Evolutionary conservation across 2,113 vertebrate species (phyloP).

Genomic region (Laterallus jamaicensis): DNA sequence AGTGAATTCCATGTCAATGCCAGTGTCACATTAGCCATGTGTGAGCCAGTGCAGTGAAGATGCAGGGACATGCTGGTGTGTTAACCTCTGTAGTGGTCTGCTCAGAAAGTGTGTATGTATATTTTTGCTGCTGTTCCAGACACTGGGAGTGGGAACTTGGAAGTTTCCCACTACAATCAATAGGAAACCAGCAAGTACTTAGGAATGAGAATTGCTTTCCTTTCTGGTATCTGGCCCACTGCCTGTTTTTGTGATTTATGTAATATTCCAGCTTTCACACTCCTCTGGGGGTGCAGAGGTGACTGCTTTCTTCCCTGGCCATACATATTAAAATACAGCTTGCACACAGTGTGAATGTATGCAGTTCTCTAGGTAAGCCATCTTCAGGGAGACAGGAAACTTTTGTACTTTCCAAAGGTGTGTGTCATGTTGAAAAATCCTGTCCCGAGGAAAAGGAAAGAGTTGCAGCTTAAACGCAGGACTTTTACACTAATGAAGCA

Average conservation of each 20-base stretch:
- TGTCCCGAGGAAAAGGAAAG: neutral
- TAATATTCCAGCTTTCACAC: neutral
- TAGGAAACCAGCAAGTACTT: slow-evolving; percentile 31
- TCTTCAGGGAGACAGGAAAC: neutral
- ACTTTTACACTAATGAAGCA: neutral
- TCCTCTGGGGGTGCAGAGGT: neutral
- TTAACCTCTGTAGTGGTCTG: neutral
- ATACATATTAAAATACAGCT: neutral
- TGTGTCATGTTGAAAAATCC: neutral
- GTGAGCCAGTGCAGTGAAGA: neutral
- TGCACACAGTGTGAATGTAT: neutral
- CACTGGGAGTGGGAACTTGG: slow-evolving; percentile 20
- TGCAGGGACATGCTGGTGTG: neutral
- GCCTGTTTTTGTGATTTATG: slow-evolving; percentile 12
- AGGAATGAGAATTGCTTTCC: slow-evolving; percentile 35
- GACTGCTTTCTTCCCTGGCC: neutral
- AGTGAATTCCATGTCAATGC: neutral
- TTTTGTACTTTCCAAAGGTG: neutral
- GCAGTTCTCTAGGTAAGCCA: neutral
- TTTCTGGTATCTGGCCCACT: neutral
- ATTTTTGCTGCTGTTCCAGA: neutral
- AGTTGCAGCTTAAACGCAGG: neutral
- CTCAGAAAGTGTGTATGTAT: neutral
- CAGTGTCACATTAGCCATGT: neutral
- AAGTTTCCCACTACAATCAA: slow-evolving; percentile 41